These are phyloP conservation scores for Eueides isabella DNA, from an alignment of 1,140 invertebrate genomes.

Conservation along the genomic window DNA sequence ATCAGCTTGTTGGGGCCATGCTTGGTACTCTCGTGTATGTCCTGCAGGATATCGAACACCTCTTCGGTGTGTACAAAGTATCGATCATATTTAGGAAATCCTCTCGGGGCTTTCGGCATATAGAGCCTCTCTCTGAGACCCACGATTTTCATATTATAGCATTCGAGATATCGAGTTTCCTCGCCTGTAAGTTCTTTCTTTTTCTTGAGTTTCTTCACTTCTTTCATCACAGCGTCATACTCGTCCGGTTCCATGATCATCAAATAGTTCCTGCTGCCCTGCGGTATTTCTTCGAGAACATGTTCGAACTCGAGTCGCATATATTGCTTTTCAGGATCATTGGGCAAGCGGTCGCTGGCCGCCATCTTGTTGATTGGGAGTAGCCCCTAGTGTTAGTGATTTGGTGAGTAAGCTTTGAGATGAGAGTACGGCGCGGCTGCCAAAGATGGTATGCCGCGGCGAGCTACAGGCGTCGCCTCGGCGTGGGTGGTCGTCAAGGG, in stretches of 20 bases:
- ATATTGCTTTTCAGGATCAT: neutral
- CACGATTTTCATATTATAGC: constrained; percentile 4
- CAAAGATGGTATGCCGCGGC: neutral
- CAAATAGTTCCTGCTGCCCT: neutral
- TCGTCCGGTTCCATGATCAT: constrained; percentile 4
- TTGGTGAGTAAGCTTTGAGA: neutral
- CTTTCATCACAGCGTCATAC: neutral
- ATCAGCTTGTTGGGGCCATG: neutral
- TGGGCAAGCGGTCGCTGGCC: neutral
- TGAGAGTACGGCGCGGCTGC: neutral
- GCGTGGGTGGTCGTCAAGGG: neutral
- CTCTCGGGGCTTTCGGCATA: neutral
- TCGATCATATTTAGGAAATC: neutral
- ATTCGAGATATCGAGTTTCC: neutral
- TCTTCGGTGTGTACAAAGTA: neutral
- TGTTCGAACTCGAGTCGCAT: neutral
- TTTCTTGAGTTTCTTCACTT: neutral
- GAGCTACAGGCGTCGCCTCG: neutral
- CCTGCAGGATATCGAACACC: neutral
- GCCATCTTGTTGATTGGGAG: neutral
- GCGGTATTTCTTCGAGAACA: neutral
- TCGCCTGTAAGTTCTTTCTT: neutral
- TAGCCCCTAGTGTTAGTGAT: neutral
- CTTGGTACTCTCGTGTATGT: neutral
- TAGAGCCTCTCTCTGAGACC: neutral